A percentile compares a stretch with the other conserved stretches of the same genome.
Conservation (phyloP, 2,113 vertebrate genomes). For the Capricornis sumatraensis region DNA sequence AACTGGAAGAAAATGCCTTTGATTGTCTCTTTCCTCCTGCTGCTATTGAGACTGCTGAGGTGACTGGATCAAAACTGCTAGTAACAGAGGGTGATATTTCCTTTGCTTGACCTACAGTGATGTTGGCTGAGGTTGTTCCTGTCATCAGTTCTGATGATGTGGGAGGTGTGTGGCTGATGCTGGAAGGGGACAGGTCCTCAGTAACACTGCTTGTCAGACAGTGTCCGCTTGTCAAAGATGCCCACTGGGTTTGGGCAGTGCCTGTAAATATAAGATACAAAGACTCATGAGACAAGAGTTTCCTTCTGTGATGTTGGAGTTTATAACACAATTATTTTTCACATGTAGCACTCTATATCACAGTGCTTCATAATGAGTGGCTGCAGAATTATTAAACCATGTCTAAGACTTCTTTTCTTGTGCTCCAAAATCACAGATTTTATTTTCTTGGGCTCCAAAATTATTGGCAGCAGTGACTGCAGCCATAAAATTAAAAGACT, state of each 20-base stretch:
- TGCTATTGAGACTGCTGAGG: accelerated
- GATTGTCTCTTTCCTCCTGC: accelerated
- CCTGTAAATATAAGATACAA: background rate
- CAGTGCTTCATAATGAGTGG: accelerated
- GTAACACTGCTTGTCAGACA: background rate
- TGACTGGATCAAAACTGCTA: background rate
- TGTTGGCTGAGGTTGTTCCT: background rate
- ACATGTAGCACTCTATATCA: accelerated
- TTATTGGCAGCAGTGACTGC: background rate
- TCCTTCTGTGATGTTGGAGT: accelerated
- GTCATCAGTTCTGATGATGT: background rate
- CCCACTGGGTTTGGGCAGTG: accelerated
- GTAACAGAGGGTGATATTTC: no score
- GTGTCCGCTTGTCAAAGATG: accelerated
- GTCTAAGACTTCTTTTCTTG: background rate
- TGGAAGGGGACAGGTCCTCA: background rate
- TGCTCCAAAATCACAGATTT: background rate
- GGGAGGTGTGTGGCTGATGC: background rate
- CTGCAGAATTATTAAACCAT: background rate
- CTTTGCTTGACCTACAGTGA: no score
- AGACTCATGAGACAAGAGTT: background rate
- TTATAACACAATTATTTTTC: background rate
- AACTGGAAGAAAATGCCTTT: accelerated
- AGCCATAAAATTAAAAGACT: background rate
- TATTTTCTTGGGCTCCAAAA: background rate